A percentile compares a stretch with the other conserved stretches of the same genome.
phyloP scores from a whole-genome alignment of 2,797 vertebrate species.

The Lemur catta region DNA sequence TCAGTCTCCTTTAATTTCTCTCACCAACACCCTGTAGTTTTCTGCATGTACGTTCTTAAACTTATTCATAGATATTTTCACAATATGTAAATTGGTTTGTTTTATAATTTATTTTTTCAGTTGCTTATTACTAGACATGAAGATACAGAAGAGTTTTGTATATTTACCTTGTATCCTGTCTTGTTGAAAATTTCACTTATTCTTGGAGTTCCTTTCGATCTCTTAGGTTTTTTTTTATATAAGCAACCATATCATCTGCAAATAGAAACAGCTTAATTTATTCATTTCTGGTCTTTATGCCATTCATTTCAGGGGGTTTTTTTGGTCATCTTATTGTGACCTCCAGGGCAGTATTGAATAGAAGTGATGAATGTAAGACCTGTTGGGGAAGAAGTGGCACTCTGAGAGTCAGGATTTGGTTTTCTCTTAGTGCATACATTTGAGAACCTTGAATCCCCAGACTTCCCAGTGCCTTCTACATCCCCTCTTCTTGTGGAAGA shows the following conservation, averaged over 20 bases:
- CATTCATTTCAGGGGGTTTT: background rate
- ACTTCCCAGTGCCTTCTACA: background rate
- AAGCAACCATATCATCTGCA: background rate
- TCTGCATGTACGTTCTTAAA: background rate
- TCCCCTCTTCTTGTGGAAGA: background rate
- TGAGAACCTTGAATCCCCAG: background rate
- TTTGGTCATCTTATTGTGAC: background rate
- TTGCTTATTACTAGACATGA: background rate
- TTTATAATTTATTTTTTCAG: background rate
- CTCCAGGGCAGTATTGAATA: background rate
- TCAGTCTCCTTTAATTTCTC: background rate
- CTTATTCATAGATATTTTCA: background rate
- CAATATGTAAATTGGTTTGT: background rate
- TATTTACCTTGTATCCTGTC: background rate
- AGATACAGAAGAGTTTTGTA: background rate
- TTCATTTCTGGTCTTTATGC: background rate
- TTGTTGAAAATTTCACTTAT: background rate
- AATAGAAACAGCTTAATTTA: background rate
- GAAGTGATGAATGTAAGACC: background rate
- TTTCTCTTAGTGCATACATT: background rate
- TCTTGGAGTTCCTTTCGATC: background rate
- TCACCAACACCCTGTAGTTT: background rate
- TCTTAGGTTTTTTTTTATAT: background rate
- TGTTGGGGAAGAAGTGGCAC: background rate
- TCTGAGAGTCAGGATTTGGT: background rate